Conservation (phyloP, 2,113 vertebrate genomes). For the Conger conger region DNA sequence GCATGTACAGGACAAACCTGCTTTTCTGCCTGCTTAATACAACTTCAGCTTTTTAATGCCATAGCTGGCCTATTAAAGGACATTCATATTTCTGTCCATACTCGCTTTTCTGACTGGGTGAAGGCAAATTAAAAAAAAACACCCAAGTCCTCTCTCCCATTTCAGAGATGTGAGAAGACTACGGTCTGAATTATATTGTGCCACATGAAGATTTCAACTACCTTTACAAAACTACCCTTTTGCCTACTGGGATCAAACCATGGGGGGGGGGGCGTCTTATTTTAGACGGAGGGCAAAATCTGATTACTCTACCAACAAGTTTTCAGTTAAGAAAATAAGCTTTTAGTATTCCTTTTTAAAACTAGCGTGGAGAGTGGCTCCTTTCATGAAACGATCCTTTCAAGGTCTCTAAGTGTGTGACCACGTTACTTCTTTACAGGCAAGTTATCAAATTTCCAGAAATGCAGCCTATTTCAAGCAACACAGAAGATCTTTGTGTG, state of each 20-base stretch:
- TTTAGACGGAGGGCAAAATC: conserved; percentile 6
- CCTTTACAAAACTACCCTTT: not conserved
- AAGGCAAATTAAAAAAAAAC: not conserved
- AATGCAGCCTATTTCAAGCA: conserved; percentile 35
- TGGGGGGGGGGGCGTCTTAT: not conserved
- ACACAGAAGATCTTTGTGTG: conserved; percentile 50
- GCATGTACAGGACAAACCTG: conserved; percentile 22
- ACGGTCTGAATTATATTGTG: not conserved
- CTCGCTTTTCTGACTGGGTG: not conserved
- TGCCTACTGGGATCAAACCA: not conserved
- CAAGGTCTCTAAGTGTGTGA: conserved; percentile 38
- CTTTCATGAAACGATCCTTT: conserved; percentile 31
- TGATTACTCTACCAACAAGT: conserved; percentile 8
- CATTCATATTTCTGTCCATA: not conserved
- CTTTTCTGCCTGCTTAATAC: conserved; percentile 9
- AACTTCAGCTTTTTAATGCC: not conserved
- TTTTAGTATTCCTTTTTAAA: not conserved
- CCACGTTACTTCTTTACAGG: conserved; percentile 45
- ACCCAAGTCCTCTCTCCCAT: not conserved
- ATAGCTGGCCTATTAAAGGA: not conserved
- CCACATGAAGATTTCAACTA: not conserved
- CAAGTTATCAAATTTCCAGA: conserved; percentile 43
- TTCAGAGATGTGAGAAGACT: not conserved
- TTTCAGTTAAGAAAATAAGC: conserved; percentile 11
- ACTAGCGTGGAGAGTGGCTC: not conserved